phyloP scores from a whole-genome alignment of 2,888 invertebrate genomes.

The Drosophila affinis region DNA sequence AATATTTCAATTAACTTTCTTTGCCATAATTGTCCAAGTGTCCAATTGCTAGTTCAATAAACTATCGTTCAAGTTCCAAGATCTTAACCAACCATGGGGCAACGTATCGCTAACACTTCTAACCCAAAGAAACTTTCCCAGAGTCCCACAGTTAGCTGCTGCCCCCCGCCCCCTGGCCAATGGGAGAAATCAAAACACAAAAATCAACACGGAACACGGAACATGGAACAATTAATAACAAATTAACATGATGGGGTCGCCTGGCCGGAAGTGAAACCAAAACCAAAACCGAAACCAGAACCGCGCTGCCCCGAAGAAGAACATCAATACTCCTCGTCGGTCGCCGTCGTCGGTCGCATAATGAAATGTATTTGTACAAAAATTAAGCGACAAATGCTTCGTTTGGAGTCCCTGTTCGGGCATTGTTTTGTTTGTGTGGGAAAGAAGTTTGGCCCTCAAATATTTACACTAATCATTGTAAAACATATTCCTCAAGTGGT shows the following conservation, averaged over 20 bases:
- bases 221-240: constrained; percentile 80
- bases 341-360: constrained; percentile 8
- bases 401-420: constrained; percentile 30
- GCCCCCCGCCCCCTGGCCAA: constrained; percentile 9
- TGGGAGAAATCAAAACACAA: constrained; percentile 55
- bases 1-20: too few species aligned
- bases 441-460: constrained; percentile 69
- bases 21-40: too few species aligned
- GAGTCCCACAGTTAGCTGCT: not conserved
- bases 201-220: constrained; percentile 67
- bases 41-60: too few species aligned
- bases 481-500: constrained; percentile 54
- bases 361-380: constrained; percentile 76
- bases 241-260: constrained; percentile 81
- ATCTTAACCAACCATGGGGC: not conserved
- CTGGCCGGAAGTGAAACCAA: constrained; percentile 56
- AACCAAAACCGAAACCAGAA: constrained; percentile 22
- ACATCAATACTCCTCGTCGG: constrained; percentile 35
- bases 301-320: constrained; percentile 39
- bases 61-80: not conserved
- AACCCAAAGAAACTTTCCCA: not conserved
- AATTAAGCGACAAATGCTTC: constrained; percentile 77
- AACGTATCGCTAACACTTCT: not conserved
- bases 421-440: constrained; percentile 54
- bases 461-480: constrained; percentile 68